These are phyloP conservation scores for Volucella bombylans DNA, from an alignment of 2,888 invertebrate species.

Conservation along the genomic window DNA sequence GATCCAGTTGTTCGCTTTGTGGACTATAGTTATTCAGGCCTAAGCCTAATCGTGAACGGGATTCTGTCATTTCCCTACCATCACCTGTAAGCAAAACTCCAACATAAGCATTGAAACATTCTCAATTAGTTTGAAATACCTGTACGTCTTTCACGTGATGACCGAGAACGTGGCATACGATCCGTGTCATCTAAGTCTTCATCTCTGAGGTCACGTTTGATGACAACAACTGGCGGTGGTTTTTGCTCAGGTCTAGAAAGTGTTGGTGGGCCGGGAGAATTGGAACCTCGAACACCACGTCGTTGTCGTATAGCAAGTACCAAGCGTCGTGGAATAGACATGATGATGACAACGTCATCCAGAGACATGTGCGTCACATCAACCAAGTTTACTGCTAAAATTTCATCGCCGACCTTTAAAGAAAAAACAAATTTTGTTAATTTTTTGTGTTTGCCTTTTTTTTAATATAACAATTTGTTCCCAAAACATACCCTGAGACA, in stretches of 20 bases:
- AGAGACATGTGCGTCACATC: conserved; percentile 98
- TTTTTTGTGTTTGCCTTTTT: neutral
- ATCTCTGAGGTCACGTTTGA: conserved; percentile 93
- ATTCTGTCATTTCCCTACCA: conserved; percentile 90
- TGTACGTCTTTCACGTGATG: conserved; percentile 83
- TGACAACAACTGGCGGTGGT: conserved; percentile 95
- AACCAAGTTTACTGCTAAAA: conserved; percentile 98
- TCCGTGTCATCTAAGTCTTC: conserved; percentile 89
- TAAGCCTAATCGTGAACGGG: conserved; percentile 89
- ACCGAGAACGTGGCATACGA: conserved; percentile 82
- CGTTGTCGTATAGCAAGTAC: conserved; percentile 95
- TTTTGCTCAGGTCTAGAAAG: conserved; percentile 90
- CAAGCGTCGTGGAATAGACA: conserved; percentile 98
- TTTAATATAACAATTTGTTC: neutral
- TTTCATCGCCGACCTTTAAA: conserved; percentile 95
- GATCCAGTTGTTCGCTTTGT: conserved; percentile 87
- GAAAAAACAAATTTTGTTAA: neutral
- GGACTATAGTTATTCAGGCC: conserved; percentile 87
- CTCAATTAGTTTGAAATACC: conserved; percentile 80
- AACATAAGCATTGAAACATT: conserved; percentile 79
- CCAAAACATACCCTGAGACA: conserved; percentile 89
- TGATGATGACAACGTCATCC: conserved; percentile 99
- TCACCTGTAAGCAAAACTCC: conserved; percentile 84
- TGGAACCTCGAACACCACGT: conserved; percentile 85
- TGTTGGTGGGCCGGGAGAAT: conserved; percentile 81